Evolutionary conservation across 2,113 vertebrate species (phyloP).

Genomic region (Laticauda colubrina): DNA sequence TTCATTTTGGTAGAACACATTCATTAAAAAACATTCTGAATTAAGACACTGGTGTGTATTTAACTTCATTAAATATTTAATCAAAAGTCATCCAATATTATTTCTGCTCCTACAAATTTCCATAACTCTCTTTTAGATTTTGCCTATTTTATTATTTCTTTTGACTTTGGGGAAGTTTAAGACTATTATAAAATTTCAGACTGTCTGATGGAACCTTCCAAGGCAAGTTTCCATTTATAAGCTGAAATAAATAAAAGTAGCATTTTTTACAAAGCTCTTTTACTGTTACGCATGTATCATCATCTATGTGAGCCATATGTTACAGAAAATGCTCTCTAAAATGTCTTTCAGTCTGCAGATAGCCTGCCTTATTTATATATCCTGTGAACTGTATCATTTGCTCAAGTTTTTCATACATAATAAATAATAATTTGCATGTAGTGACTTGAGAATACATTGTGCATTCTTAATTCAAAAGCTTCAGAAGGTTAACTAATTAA

Average conservation of each 20-base stretch:
- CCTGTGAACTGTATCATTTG: background rate
- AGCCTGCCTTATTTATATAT: too few species aligned
- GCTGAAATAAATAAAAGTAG: constrained; percentile 8
- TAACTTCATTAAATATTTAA: constrained; percentile 60
- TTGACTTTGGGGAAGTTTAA: constrained; percentile 39
- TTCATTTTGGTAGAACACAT: constrained; percentile 32
- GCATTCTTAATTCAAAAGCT: background rate
- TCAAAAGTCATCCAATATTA: constrained; percentile 29
- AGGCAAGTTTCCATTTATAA: constrained; percentile 1
- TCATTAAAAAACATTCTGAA: constrained; percentile 35
- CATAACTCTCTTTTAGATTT: constrained; percentile 18
- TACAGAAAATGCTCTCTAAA: background rate
- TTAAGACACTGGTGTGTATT: constrained; percentile 32
- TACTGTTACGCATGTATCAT: background rate
- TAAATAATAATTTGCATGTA: background rate
- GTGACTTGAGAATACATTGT: background rate
- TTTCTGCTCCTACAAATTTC: constrained; percentile 31
- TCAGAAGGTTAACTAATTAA: background rate
- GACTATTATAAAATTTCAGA: constrained; percentile 23
- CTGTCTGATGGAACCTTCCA: background rate
- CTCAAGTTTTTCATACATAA: background rate
- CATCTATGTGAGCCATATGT: background rate
- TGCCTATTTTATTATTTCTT: constrained; percentile 45
- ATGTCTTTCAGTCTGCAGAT: background rate
- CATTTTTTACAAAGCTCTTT: constrained; percentile 21